Percentiles rank a stretch among this genome's conserved stretches.
These are phyloP conservation scores for Channallabes apus DNA, from an alignment of 2,797 vertebrate species.

Conservation along the genomic window DNA sequence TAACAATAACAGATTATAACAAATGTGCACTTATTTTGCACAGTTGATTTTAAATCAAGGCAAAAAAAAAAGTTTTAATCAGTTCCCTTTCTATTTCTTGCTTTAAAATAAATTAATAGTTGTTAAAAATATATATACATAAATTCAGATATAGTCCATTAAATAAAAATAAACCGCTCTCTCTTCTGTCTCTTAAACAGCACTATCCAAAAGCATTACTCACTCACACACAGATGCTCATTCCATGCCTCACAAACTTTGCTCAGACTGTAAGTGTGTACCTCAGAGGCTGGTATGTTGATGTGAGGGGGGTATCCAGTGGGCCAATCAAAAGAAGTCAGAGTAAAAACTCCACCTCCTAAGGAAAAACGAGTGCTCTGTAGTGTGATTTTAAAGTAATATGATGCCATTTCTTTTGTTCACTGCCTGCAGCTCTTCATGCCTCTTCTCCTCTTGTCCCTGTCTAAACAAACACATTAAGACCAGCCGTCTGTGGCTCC, in stretches of 20 bases:
- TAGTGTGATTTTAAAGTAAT: constrained; percentile 69
- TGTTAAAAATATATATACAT: background rate
- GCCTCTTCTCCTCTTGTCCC: constrained; percentile 40
- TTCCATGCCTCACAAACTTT: constrained; percentile 58
- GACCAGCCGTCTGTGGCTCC: constrained; percentile 15
- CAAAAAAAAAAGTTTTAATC: background rate
- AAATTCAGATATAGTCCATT: background rate
- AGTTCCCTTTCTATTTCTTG: constrained; percentile 1
- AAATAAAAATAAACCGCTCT: constrained; percentile 15
- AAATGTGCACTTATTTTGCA: background rate
- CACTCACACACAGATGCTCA: constrained; percentile 67
- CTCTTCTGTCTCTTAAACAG: constrained; percentile 30
- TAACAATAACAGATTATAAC: background rate
- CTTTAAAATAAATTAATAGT: background rate
- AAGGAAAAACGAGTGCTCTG: constrained; percentile 55
- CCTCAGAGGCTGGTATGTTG: constrained; percentile 63
- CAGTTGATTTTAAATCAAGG: background rate
- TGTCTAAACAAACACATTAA: constrained; percentile 57
- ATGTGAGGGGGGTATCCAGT: constrained; percentile 44
- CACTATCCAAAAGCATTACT: constrained; percentile 54
- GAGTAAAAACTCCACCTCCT: constrained; percentile 50
- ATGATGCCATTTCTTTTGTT: constrained; percentile 59
- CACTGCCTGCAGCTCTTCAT: constrained; percentile 49
- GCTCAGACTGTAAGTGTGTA: constrained; percentile 61
- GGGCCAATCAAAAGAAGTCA: constrained; percentile 62